Base-by-base conservation (phyloP, 2,888 invertebrate genomes). In the Metopia argyrocephala region DNA sequence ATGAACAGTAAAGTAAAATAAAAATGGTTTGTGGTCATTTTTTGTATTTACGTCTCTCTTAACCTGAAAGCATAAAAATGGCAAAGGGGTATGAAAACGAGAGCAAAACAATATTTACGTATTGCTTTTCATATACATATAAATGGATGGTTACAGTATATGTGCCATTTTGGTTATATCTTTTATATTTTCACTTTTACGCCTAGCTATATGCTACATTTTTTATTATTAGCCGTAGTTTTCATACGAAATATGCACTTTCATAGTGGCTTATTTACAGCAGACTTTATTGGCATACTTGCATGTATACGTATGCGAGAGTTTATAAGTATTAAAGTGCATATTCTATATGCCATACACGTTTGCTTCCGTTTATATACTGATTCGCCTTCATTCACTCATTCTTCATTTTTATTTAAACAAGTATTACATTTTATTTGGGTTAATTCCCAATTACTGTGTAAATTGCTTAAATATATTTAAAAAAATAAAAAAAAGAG, bases 371-470 rank as follows among this genome's bases (percentile, higher is more conserved):
- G 25, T 50, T 62, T 38, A 38, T 38, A 12, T 15, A 15, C 38
- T 38, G 12, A 38, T 38, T 12, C 38, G 38, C 56, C 45, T 68
- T 76, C 45, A 66, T 48, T 45, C 52, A 52, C 61, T 71, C 71
- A 66, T 62, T 52, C 25, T 68, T 68, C 75, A 65, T 76, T 62
- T 80, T 57, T 75, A 76, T 71, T 71, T 68, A 71, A 54, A 80
- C 76, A 76, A 65, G 87, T 87, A 86, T 85, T 84, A 85, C 84
- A 83, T 84, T 86, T 85, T 85, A 86, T 87, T 88, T 86, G 85
- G 88, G 89, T 88, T 89, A 89, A 89, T 89, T 86, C 87, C 86
- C 89, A 88, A 89, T 89, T 89, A 88, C 87, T 86, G 88, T 89
- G 88, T 85, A 89, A 89, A 89, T 89, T 89, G 86, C 88, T 87